Evolutionary conservation across 2,113 vertebrate genomes (phyloP).

Genomic region (Oxyura jamaicensis): DNA sequence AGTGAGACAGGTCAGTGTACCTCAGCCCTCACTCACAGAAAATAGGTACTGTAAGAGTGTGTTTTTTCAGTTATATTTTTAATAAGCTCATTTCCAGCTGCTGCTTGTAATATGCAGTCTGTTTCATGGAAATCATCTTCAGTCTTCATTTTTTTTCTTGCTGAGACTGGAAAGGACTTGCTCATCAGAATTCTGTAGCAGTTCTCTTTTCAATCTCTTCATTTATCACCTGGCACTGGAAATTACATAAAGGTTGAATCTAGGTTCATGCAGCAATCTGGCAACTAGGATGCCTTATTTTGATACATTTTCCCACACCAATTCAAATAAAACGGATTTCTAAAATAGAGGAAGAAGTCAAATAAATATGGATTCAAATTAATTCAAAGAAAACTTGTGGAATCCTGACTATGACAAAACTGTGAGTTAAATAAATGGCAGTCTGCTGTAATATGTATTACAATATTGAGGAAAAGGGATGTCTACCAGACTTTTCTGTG

Average conservation of each 20-base stretch:
- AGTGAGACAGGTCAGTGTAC: background rate
- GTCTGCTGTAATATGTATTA: background rate
- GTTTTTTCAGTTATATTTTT: background rate
- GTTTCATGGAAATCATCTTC: conserved; percentile 8
- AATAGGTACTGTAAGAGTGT: background rate
- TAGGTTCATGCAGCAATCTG: background rate
- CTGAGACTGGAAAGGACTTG: background rate
- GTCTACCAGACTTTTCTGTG: background rate
- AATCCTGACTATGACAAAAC: background rate
- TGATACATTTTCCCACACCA: background rate
- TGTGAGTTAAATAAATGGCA: background rate
- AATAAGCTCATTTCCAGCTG: conserved; percentile 28
- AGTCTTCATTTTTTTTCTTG: background rate
- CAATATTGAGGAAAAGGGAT: background rate
- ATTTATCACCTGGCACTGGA: conserved; percentile 32
- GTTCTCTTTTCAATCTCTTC: conserved; percentile 13
- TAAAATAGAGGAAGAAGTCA: background rate
- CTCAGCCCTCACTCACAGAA: background rate
- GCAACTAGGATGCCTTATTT: background rate
- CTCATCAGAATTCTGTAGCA: conserved; percentile 26
- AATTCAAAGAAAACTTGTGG: background rate
- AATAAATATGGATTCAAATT: background rate
- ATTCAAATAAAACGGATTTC: background rate
- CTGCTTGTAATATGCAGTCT: background rate
- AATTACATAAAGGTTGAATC: conserved; percentile 16